Percentiles rank a stretch among this genome's conserved stretches.
Conservation (phyloP, 92 coral and sea anemone genomes). For the Phenganax subtilis region DNA sequence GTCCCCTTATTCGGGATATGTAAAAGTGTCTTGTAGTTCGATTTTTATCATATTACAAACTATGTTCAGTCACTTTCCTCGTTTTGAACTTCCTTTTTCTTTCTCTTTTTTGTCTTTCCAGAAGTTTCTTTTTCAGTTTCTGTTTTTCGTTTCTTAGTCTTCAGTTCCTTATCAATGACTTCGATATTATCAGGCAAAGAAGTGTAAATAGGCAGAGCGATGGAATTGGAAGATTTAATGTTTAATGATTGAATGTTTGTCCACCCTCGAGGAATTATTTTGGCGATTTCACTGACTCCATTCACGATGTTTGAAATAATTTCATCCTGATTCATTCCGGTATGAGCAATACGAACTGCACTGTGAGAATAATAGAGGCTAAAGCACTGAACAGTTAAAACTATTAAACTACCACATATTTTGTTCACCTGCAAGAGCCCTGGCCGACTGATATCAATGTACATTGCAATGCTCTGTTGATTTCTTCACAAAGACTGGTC, state of each 20-base stretch:
- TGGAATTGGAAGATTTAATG: constrained; percentile 79
- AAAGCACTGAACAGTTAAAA: not conserved
- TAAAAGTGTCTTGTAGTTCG: too few species aligned
- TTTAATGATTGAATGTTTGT: constrained; percentile 78
- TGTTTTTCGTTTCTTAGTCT: constrained; percentile 50
- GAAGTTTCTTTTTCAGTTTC: constrained; percentile 1
- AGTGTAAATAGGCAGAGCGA: constrained; percentile 84
- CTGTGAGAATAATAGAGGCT: constrained; percentile 37
- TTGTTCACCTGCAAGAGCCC: constrained; percentile 78
- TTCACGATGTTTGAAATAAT: constrained; percentile 65
- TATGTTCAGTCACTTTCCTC: not conserved
- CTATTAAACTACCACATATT: not conserved
- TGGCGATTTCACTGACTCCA: constrained; percentile 65
- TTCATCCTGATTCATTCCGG: constrained; percentile 69
- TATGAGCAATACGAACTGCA: constrained; percentile 82
- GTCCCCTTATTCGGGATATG: too few species aligned
- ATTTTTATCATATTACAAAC: too few species aligned
- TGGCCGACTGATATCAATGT: constrained; percentile 74
- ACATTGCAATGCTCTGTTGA: constrained; percentile 66
- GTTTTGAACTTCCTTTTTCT: not conserved
- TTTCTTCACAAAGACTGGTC: constrained; percentile 64
- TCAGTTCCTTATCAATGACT: constrained; percentile 44
- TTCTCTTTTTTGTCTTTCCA: not conserved
- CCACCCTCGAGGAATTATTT: constrained; percentile 88
- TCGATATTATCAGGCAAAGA: constrained; percentile 73